Evolutionary conservation across 2,888 invertebrate species (phyloP).

Genomic region (Platycheirus rosarum): DNA sequence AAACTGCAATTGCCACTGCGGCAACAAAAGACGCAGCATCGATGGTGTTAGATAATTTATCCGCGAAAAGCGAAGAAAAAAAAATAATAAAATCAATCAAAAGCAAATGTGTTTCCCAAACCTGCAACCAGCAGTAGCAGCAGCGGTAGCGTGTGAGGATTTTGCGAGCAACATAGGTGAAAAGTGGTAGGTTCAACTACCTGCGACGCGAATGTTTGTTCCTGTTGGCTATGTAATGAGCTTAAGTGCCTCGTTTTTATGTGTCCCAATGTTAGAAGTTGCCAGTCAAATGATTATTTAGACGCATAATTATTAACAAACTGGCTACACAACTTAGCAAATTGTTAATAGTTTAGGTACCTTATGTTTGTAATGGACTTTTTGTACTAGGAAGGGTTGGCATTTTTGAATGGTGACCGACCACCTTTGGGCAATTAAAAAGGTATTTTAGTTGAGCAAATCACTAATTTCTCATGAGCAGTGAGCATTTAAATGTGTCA

Average conservation of each 20-base stretch:
- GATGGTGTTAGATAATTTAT: conserved; percentile 66
- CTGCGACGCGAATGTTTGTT: conserved; percentile 45
- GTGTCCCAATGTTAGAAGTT: conserved; percentile 37
- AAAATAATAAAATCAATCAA: conserved; percentile 66
- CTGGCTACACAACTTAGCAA: background rate
- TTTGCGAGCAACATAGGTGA: conserved; percentile 57
- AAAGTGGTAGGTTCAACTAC: conserved; percentile 65
- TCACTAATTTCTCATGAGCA: too few species aligned
- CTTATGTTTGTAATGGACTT: background rate
- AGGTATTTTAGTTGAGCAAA: too few species aligned
- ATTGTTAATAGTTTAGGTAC: background rate
- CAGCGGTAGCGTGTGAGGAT: conserved; percentile 40
- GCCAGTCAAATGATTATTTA: conserved; percentile 39
- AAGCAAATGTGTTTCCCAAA: conserved; percentile 48
- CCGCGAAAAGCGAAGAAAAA: conserved; percentile 34
- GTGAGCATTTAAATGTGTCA: too few species aligned
- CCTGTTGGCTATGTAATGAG: conserved; percentile 64
- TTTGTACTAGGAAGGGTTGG: conserved; percentile 4
- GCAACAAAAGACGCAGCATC: conserved; percentile 13
- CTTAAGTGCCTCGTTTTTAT: conserved; percentile 42
- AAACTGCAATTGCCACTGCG: conserved; percentile 1
- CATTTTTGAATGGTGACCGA: too few species aligned
- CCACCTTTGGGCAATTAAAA: too few species aligned
- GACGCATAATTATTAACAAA: conserved; percentile 18
- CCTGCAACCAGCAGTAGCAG: background rate